A percentile compares a stretch with the other conserved stretches of the same genome.
Evolutionary conservation across 1,140 invertebrate genomes (phyloP).

Genomic region (Aleiodes sp.): DNA sequence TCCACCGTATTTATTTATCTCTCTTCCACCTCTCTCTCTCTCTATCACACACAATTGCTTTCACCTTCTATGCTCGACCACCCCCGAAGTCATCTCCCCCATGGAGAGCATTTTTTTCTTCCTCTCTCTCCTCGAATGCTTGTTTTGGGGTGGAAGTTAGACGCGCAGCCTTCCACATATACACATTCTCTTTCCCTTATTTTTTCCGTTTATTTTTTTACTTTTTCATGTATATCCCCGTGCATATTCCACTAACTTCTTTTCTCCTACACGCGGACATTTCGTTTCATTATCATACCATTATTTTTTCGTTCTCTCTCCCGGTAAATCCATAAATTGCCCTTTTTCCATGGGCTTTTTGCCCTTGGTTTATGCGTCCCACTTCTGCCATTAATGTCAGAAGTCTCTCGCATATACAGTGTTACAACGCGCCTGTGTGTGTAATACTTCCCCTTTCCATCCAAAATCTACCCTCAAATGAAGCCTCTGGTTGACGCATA

Average conservation of each 20-base stretch:
- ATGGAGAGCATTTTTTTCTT: constrained; percentile 42
- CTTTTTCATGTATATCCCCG: not conserved
- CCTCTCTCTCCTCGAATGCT: constrained; percentile 31
- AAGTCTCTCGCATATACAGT: constrained; percentile 9
- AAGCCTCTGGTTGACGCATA: no score
- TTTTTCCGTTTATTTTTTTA: constrained; percentile 28
- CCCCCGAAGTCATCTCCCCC: constrained; percentile 54
- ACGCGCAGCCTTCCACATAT: constrained; percentile 31
- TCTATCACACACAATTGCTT: constrained; percentile 19
- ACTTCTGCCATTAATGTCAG: constrained; percentile 59
- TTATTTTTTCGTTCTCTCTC: constrained; percentile 51
- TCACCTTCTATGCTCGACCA: constrained; percentile 52
- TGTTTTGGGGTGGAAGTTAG: constrained; percentile 52
- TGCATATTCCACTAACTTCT: constrained; percentile 23
- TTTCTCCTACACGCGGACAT: constrained; percentile 38
- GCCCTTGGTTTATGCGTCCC: constrained; percentile 53
- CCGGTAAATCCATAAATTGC: constrained; percentile 52
- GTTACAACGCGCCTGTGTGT: not conserved
- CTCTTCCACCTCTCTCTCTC: constrained; percentile 31
- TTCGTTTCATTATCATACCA: constrained; percentile 60
- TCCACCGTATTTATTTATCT: constrained; percentile 34
- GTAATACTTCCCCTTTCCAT: not conserved
- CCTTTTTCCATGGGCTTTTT: constrained; percentile 52
- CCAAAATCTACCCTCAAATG: not conserved
- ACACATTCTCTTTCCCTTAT: not conserved